Evolutionary conservation across 1,140 invertebrate genomes (phyloP).

Genomic region (Linepithema humile): DNA sequence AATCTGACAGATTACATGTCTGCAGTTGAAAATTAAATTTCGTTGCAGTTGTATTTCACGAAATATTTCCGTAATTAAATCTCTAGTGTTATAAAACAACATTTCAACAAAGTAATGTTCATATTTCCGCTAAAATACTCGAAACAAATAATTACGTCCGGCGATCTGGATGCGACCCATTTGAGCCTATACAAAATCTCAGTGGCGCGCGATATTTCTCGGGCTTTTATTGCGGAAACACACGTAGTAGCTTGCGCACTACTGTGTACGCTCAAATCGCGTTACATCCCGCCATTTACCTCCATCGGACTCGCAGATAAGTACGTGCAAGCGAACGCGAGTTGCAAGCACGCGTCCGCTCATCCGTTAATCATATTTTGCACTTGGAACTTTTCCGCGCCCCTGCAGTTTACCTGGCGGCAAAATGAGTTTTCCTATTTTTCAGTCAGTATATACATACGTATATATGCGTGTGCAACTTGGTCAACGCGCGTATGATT

Average conservation of each 20-base stretch:
- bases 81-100: slow-evolving; percentile 30
- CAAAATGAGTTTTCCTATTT: slow-evolving; percentile 66
- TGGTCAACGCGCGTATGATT: slow-evolving; percentile 57
- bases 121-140: slow-evolving; percentile 22
- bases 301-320: slow-evolving; percentile 49
- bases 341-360: slow-evolving; percentile 52
- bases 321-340: slow-evolving; percentile 2
- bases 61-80: slow-evolving; percentile 23
- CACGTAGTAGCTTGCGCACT: not conserved
- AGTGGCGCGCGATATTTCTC: slow-evolving; percentile 6
- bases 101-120: not conserved
- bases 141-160: slow-evolving; percentile 11
- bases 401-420: slow-evolving; percentile 57
- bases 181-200: slow-evolving; percentile 17
- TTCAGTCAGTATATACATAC: too few relatives aligned
- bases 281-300: slow-evolving; percentile 26
- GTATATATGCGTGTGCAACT: not conserved
- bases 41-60: not conserved
- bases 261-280: slow-evolving; percentile 16
- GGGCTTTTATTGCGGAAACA: slow-evolving; percentile 37
- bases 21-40: not conserved
- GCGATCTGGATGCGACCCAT: slow-evolving; percentile 26
- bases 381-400: slow-evolving; percentile 62
- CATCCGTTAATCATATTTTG: slow-evolving; percentile 70
- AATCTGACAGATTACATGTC: not conserved